phyloP scores from a whole-genome alignment of 2,888 invertebrate species.

The Acheta domesticus region DNA sequence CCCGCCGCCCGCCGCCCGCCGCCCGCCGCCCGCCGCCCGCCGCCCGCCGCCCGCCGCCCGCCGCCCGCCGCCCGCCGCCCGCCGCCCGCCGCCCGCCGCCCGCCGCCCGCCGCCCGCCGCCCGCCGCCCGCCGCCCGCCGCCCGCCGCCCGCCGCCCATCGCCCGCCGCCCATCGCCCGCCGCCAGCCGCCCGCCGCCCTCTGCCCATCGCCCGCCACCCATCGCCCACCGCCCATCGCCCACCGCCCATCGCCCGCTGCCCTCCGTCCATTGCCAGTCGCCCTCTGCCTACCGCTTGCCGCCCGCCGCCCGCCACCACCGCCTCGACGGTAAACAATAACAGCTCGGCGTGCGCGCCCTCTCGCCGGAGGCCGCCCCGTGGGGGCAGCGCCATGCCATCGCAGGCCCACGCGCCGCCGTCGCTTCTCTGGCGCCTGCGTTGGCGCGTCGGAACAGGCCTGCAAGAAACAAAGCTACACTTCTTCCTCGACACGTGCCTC shows the following conservation, averaged over 20 bases:
- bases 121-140: neutral
- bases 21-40: neutral
- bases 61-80: neutral
- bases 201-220: neutral
- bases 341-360: neutral
- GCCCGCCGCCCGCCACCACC: neutral
- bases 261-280: too few relatives aligned
- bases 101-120: neutral
- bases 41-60: neutral
- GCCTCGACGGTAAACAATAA: neutral
- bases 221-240: neutral
- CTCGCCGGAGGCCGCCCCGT: neutral
- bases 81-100: neutral
- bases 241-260: neutral
- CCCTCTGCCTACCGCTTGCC: neutral
- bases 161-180: neutral
- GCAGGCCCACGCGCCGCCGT: neutral
- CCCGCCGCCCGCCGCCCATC: neutral
- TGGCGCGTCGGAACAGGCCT: too few relatives aligned
- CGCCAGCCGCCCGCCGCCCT: neutral
- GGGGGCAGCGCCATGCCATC: neutral
- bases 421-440: too few relatives aligned
- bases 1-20: neutral
- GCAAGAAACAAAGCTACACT: too few relatives aligned
- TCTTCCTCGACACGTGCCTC: too few relatives aligned